Evolutionary conservation across 1,140 invertebrate species (phyloP), one percentile per base, ranked within the genome.

Genomic region (Drosophila albomicans): DNA sequence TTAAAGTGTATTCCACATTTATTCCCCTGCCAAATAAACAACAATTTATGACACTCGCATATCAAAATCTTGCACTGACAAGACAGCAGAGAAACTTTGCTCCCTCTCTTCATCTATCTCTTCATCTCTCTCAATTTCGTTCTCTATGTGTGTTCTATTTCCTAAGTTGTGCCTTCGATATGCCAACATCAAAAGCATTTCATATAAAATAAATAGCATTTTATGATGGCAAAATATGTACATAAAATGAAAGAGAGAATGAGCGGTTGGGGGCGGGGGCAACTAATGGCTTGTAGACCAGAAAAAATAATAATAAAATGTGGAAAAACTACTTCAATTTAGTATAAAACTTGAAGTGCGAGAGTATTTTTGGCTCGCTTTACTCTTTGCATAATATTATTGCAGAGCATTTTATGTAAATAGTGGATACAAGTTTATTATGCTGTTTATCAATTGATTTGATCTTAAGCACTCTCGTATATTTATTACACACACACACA

Each of bases 381-480:
- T 68, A 68, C 76, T 79, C 81, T 79, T 72, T 64, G 76, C 45
- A 79, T 82, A 79, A 84, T 72, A 84, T 77, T 84, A 84, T 84
- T 84, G 77, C 48, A 77, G 65, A 56, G 76, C 61, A 70, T 75
- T 85, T 72, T 86, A 86, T 85, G 79, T 81, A 79, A 82, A 87
- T 88, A 87, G 78, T 85, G 68, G 77, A 82, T 82, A 88, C 85
- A 85, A 85, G 85, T 88, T 88, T 88, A 88, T 88, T 88, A 89
- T 81, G 80, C 85, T 88, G 74, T 79, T 85, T 89, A 88, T 88
- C 85, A 88, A 89, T 88, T 88, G 85, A 88, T 89, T 89, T 89
- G 85, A 89, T 88, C 85, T 89, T 88, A 85, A 89, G 85, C 75
- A 88, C 85, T 78, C 78, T 89, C 69, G 78, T 81, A 81, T 89